Percentiles rank a stretch among this genome's conserved stretches.
Conservation (phyloP, 2,113 vertebrate genomes). For the Nibea coibor region DNA sequence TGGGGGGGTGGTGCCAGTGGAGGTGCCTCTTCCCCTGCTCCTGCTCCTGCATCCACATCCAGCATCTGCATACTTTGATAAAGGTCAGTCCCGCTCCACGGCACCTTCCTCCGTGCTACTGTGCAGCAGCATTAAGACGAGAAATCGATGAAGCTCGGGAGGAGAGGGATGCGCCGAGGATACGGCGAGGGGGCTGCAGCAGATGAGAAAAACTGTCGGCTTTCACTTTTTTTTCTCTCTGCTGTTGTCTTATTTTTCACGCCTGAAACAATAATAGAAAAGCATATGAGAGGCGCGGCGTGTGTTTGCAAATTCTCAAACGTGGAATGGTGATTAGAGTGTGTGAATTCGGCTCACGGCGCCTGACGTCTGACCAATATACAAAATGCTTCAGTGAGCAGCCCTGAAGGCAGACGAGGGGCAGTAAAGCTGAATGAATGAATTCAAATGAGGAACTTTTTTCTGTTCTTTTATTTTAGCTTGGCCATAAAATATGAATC, state of each 20-base stretch:
- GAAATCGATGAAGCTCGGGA: conserved; percentile 65
- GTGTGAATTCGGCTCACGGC: conserved; percentile 43
- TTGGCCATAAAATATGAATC: too few species aligned
- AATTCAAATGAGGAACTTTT: conserved; percentile 21
- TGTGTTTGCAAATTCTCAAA: conserved; percentile 27
- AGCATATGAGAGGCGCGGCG: conserved; percentile 11
- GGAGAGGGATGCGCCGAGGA: conserved; percentile 23
- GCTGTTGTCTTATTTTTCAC: conserved; percentile 32
- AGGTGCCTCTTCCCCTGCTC: conserved; percentile 29
- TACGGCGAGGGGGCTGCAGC: background rate
- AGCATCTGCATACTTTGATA: conserved; percentile 68
- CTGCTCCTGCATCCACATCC: conserved; percentile 38
- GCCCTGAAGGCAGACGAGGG: conserved; percentile 16
- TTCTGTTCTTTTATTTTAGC: background rate
- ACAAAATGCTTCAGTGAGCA: conserved; percentile 34
- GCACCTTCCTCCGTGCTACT: conserved; percentile 52
- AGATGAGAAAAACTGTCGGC: conserved; percentile 19
- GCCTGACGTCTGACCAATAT: conserved; percentile 34
- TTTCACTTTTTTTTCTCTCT: background rate
- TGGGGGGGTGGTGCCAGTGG: conserved; percentile 27
- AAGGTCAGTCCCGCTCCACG: conserved; percentile 66
- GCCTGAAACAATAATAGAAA: conserved; percentile 35
- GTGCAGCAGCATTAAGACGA: conserved; percentile 53
- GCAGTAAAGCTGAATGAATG: conserved; percentile 39
- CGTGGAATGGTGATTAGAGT: conserved; percentile 11